Percentiles rank a stretch among this genome's conserved stretches.
Conservation (phyloP, 2,113 vertebrate genomes). For the Gnathonemus echidnorhynchus region DNA sequence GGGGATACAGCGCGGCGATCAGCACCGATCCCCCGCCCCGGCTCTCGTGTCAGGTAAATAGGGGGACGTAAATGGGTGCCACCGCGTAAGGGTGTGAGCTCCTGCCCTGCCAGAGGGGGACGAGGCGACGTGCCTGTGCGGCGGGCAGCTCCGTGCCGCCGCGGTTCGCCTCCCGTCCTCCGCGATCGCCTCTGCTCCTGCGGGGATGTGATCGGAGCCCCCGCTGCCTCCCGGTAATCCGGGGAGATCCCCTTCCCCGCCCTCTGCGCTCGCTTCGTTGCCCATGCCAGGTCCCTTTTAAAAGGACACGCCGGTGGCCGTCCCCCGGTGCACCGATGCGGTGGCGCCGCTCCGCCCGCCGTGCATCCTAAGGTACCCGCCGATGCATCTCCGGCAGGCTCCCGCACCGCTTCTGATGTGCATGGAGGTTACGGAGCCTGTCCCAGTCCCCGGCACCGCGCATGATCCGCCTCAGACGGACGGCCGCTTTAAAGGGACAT, state of each 20-base stretch:
- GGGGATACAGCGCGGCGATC: background rate
- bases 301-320: background rate
- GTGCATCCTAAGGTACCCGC: slow-evolving; percentile 41
- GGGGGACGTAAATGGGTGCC: background rate
- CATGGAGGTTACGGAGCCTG: slow-evolving; percentile 38
- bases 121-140: slow-evolving; percentile 69
- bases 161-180: slow-evolving; percentile 82
- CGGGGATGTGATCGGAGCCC: slow-evolving; percentile 63
- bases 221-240: slow-evolving; percentile 74
- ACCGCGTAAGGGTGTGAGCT: background rate
- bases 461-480: slow-evolving; percentile 63
- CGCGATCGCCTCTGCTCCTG: slow-evolving; percentile 78
- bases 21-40: background rate
- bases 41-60: background rate
- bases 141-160: slow-evolving; percentile 62
- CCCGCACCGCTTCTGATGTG: slow-evolving; percentile 52
- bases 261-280: slow-evolving; percentile 92
- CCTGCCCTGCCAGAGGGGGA: background rate
- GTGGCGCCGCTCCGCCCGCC: slow-evolving; percentile 29
- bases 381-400: slow-evolving; percentile 39
- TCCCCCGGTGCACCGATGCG: slow-evolving; percentile 36
- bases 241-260: slow-evolving; percentile 68
- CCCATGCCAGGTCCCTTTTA: slow-evolving; percentile 74
- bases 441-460: slow-evolving; percentile 48
- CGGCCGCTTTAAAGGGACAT: slow-evolving; percentile 67